phyloP scores from a whole-genome alignment of 2,888 invertebrate genomes.

The Apoda limacodes region DNA sequence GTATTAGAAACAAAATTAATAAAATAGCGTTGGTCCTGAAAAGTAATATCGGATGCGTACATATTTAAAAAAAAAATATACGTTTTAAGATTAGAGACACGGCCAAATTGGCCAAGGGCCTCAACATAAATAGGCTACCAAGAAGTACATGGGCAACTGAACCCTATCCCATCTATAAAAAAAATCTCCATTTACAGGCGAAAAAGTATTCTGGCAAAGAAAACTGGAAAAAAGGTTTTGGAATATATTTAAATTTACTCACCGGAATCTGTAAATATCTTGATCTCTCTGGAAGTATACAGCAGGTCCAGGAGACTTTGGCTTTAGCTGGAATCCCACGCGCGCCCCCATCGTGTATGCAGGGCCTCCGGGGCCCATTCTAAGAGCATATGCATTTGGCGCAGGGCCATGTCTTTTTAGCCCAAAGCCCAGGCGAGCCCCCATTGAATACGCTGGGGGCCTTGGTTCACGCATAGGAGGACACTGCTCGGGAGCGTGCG shows the following conservation, averaged over 20 bases:
- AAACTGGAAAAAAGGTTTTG: background rate
- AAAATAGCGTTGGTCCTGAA: no score
- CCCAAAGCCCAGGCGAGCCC: conserved; percentile 51
- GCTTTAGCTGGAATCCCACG: conserved; percentile 36
- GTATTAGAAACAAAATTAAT: no score
- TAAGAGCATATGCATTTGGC: conserved; percentile 70
- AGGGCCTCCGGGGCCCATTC: conserved; percentile 53
- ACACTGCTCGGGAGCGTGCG: conserved; percentile 72
- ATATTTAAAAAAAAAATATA: no score
- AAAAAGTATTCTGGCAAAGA: background rate
- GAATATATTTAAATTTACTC: conserved; percentile 17
- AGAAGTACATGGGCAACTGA: no score
- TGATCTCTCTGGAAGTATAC: conserved; percentile 58
- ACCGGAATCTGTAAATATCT: conserved; percentile 45
- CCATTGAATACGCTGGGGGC: conserved; percentile 71
- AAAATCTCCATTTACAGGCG: background rate
- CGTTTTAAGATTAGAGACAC: no score
- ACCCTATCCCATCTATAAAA: no score
- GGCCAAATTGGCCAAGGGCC: no score
- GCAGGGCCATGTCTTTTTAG: conserved; percentile 66
- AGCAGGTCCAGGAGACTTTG: conserved; percentile 63
- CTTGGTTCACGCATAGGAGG: conserved; percentile 60
- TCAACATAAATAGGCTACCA: no score
- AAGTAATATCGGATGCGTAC: no score
- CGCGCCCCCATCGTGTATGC: conserved; percentile 54